These are phyloP conservation scores for Sinocyclocheilus rhinocerous DNA, from an alignment of 2,113 vertebrate species.

Conservation along the genomic window DNA sequence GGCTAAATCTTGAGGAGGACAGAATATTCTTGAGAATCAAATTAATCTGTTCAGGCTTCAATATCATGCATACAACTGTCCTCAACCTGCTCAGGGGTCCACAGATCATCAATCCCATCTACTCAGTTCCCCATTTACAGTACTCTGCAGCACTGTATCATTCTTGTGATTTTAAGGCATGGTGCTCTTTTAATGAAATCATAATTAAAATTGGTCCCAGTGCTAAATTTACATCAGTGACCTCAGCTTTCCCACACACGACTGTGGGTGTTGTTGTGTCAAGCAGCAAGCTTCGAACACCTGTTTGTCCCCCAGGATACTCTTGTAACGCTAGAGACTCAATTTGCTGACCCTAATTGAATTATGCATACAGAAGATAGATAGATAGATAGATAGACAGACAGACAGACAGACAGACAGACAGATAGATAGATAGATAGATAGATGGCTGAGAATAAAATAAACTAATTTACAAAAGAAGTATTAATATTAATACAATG, in stretches of 20 bases:
- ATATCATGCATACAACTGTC: background rate
- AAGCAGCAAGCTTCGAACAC: constrained; percentile 22
- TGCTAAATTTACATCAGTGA: constrained; percentile 20
- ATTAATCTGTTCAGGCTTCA: background rate
- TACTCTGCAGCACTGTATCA: background rate
- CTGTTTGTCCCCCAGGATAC: constrained; percentile 25
- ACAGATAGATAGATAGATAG: background rate
- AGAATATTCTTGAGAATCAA: background rate
- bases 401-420: background rate
- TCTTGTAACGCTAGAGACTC: background rate
- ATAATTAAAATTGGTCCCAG: background rate
- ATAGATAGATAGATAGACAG: background rate
- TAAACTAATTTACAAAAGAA: background rate
- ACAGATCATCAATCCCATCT: background rate
- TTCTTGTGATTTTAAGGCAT: background rate
- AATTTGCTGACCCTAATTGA: background rate
- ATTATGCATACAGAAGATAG: background rate
- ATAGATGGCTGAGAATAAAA: background rate
- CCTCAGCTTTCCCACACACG: constrained; percentile 22
- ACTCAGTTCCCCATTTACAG: background rate
- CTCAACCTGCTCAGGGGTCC: background rate
- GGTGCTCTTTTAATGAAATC: constrained; percentile 17
- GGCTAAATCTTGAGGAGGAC: background rate
- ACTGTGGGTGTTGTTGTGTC: constrained; percentile 20
- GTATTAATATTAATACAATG: background rate